Conservation (phyloP, 2,797 vertebrate species). For the Silurus aristotelis region DNA sequence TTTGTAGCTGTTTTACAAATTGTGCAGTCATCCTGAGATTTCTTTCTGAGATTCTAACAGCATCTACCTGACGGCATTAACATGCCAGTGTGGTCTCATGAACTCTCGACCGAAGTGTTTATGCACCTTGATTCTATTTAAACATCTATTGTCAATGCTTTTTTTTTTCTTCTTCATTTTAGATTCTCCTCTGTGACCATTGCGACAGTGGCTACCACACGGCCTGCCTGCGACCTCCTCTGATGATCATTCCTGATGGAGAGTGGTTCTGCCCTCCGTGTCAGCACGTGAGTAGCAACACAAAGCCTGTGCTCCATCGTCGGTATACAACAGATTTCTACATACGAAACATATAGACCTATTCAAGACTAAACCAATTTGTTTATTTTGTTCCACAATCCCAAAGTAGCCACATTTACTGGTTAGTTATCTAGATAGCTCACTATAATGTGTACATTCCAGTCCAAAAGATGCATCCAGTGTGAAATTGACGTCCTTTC, state of each 20-base stretch:
- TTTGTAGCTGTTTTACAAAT: neutral
- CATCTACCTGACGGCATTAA: neutral
- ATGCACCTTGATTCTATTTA: neutral
- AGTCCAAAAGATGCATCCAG: neutral
- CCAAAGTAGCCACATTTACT: neutral
- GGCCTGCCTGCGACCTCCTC: constrained; percentile 91
- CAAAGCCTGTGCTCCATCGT: neutral
- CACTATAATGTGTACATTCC: neutral
- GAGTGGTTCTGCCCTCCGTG: constrained; percentile 98
- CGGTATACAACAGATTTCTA: neutral
- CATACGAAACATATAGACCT: neutral
- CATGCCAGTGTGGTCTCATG: neutral
- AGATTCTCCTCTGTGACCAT: constrained; percentile 96
- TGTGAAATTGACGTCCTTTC: neutral
- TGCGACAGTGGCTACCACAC: constrained; percentile 97
- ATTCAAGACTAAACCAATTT: neutral
- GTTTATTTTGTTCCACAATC: neutral
- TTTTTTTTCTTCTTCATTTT: constrained; percentile 39
- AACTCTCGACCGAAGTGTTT: neutral
- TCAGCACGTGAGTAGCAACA: constrained; percentile 83
- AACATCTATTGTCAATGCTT: neutral
- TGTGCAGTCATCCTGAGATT: neutral
- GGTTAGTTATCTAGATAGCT: neutral
- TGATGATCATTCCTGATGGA: constrained; percentile 97
- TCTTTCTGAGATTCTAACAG: neutral